Conservation (phyloP, 2,888 invertebrate genomes). For the Amorpha juglandis region DNA sequence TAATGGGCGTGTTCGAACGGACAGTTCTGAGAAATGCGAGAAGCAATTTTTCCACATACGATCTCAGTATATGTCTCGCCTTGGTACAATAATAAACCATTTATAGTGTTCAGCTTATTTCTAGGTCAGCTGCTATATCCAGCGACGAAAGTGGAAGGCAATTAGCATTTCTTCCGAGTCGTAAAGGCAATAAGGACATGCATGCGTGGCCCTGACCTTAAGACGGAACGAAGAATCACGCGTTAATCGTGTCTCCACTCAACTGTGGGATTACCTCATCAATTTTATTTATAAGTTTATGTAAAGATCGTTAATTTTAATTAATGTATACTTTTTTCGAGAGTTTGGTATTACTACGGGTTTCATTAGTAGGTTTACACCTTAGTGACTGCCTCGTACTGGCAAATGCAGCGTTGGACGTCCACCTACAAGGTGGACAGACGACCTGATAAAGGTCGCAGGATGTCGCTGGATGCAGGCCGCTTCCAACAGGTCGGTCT, state of each 20-base stretch:
- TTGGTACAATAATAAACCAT: conserved; percentile 23
- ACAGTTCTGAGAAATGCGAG: too few relatives aligned
- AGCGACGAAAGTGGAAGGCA: conserved; percentile 28
- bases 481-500: too few relatives aligned
- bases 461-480: too few relatives aligned
- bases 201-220: conserved; percentile 27
- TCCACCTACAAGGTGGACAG: too few relatives aligned
- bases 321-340: too few relatives aligned
- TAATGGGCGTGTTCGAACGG: too few relatives aligned
- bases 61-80: conserved; percentile 12
- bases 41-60: not conserved
- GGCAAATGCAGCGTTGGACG: too few relatives aligned
- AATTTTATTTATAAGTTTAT: not conserved
- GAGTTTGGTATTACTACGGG: too few relatives aligned
- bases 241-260: conserved; percentile 21
- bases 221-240: conserved; percentile 14
- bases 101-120: conserved; percentile 18
- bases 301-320: too few relatives aligned
- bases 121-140: conserved; percentile 26
- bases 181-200: conserved; percentile 16
- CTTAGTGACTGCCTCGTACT: too few relatives aligned
- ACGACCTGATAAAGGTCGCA: too few relatives aligned
- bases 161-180: conserved; percentile 30
- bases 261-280: conserved; percentile 24
- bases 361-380: too few relatives aligned